Evolutionary conservation across 1,140 invertebrate genomes (phyloP), one percentile per base, ranked within the genome.

Genomic region (Delia radicum): DNA sequence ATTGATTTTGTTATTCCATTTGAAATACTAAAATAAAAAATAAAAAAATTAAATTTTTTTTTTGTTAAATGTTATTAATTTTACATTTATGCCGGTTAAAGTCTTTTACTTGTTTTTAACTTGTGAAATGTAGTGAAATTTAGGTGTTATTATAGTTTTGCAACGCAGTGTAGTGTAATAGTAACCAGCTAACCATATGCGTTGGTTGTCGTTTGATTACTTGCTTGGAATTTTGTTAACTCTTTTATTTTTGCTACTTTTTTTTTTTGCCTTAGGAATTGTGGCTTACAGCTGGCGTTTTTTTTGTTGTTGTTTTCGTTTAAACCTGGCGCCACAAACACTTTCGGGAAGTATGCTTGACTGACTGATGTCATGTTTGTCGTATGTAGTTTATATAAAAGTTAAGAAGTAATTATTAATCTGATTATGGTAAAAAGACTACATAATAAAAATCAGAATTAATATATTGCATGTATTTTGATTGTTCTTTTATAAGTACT

Each of bases 301-400:
- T n/a, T n/a, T n/a, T n/a, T n/a, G n/a, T 42, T 42, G 37, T 15
- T 15, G 37, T 15, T 61, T 65, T 65, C n/a, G 62, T 27, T 28
- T 65, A 15, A 65, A 65, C 26, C 13, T 69, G 65, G 65, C 65
- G 65, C 65, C 65, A 69, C 65, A 69, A 69, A 69, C 65, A 69
- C 65, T 69, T 69, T 69, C 65, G 65, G 65, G 65, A 69, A 69
- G 31, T 69, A 69, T 33, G 65, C 65, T 69, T 69, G n/a, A 69
- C n/a, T 55, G 48, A 3, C 18, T 69, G 65, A 69, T 69, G 65
- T 69, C 65, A 69, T 69, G 29, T 69, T 69, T 24, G 12, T 18
- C 65, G 29, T 21, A 33, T 69, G n/a, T n/a, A n/a, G n/a, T n/a
- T n/a, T n/a, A n/a, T 13, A 8, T 21, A 55, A n/a, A 55, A 21